Evolutionary conservation across 92 coral and sea anemone genomes (phyloP).

Genomic region (Porites evermanni): DNA sequence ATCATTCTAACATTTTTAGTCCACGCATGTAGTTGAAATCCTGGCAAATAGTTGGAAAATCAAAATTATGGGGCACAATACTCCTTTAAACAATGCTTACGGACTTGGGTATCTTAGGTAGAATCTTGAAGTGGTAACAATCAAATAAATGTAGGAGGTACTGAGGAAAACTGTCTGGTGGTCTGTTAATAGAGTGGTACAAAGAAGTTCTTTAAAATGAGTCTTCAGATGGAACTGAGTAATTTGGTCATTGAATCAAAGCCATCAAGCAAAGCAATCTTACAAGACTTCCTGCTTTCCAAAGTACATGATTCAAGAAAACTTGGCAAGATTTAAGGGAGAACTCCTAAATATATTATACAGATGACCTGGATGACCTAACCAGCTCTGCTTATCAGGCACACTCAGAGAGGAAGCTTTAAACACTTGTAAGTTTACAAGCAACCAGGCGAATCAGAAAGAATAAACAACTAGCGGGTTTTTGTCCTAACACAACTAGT

Average conservation of each 20-base stretch:
- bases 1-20: no score
- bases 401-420: background rate
- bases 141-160: no score
- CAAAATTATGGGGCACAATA: no score
- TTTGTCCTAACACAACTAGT: background rate
- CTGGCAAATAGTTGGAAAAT: no score
- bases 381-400: background rate
- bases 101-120: no score
- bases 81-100: no score
- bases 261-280: background rate
- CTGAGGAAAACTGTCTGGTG: background rate
- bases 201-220: background rate
- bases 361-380: constrained; percentile 12
- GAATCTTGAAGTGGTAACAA: no score
- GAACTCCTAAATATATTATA: background rate
- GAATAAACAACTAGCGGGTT: background rate
- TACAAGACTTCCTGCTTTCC: background rate
- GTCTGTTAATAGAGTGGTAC: background rate
- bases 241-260: background rate
- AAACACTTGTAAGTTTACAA: background rate
- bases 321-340: background rate
- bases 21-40: no score
- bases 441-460: background rate
- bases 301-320: background rate
- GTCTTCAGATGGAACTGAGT: background rate